Evolutionary conservation across 2,113 vertebrate genomes (phyloP), one percentile per base, ranked within the genome.

Genomic region (Vireo altiloquus): DNA sequence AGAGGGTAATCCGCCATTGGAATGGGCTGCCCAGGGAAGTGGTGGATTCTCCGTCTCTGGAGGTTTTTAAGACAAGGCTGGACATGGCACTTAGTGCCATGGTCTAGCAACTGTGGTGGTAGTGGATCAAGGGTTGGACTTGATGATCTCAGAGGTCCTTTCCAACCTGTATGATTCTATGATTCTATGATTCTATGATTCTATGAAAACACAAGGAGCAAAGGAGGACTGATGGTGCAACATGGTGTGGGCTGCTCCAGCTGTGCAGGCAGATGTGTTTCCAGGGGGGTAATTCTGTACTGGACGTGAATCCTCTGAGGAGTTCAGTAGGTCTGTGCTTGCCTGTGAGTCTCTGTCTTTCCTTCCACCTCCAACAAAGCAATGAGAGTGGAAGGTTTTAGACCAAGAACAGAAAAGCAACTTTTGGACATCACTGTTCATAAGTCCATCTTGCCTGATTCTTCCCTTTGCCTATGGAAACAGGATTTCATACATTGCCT

Each of bases 171-270:
- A n/a, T n/a, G n/a, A n/a, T n/a, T n/a, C n/a, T n/a, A n/a, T n/a
- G n/a, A n/a, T n/a, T n/a, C n/a, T n/a, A n/a, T n/a, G n/a, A n/a
- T n/a, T n/a, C n/a, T n/a, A n/a, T n/a, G n/a, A n/a, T n/a, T n/a
- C n/a, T n/a, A n/a, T n/a, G n/a, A n/a, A n/a, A 61, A 87, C 37
- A 53, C 2, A 5, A 11, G 22, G 49, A 72, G 12, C 3, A 23
- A 74, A 59, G 61, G 23, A 63, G 14, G 24, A 49, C 3, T 8
- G 18, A 42, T 63, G 52, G 24, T 52, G 6, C 19, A n/a, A 4
- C 0, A 0, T 8, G 11, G 13, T 0, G 0, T 17, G 19, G 65
- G 24, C 33, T 66, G 21, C 8, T 78, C 35, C 46, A 70, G 21
- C 35, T 2, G 1, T 54, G 61, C 42, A 54, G 71, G 18, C 16